phyloP scores from a whole-genome alignment of 2,113 vertebrate genomes.

The Notothenia rossii region DNA sequence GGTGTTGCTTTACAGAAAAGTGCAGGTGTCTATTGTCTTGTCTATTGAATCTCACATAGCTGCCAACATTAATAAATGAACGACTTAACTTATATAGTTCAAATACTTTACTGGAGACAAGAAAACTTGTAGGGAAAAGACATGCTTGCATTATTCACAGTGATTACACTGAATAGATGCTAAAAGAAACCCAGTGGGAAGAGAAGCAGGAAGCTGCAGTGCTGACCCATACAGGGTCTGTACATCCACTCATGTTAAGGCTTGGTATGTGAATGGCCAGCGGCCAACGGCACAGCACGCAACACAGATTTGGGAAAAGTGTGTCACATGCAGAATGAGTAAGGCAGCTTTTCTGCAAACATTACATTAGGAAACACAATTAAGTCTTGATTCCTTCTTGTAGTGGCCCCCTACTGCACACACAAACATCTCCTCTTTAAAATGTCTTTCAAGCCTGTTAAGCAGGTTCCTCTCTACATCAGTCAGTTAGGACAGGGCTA shows the following conservation, averaged over 20 bases:
- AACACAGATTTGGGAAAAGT: slow-evolving; percentile 24
- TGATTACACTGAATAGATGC: background rate
- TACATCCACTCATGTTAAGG: slow-evolving; percentile 19
- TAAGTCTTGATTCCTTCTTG: background rate
- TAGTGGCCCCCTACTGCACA: too few species aligned
- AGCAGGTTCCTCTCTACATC: slow-evolving; percentile 30
- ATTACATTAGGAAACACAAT: background rate
- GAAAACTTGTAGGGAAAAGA: background rate
- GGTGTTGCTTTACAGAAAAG: background rate
- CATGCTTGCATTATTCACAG: background rate
- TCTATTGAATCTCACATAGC: background rate
- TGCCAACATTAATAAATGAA: too few species aligned
- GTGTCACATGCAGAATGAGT: slow-evolving; percentile 25
- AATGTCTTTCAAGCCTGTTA: slow-evolving; percentile 35
- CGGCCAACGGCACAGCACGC: slow-evolving; percentile 5
- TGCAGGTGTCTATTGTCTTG: background rate
- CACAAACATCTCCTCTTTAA: background rate
- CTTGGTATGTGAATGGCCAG: slow-evolving; percentile 12
- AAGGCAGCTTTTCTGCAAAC: slow-evolving; percentile 12
- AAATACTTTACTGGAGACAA: background rate
- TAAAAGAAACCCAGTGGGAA: slow-evolving; percentile 15
- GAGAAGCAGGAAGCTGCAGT: background rate
- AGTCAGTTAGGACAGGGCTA: slow-evolving; percentile 46
- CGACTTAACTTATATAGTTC: background rate
- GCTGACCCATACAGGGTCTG: background rate